These are phyloP conservation scores for Acropternis orthonyx DNA, from an alignment of 2,797 vertebrate genomes.

Conservation along the genomic window DNA sequence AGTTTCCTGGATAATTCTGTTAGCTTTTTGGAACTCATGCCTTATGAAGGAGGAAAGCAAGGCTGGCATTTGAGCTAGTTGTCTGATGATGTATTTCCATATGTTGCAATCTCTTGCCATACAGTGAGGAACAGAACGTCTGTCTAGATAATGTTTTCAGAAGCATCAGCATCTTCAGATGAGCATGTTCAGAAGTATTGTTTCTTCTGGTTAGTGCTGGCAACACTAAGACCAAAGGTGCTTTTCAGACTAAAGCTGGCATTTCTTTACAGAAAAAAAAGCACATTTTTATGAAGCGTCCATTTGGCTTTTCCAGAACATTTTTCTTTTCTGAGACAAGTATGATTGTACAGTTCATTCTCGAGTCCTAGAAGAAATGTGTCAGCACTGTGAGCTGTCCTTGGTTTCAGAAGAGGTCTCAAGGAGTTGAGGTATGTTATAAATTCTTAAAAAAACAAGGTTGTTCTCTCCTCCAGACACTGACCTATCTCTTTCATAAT, in stretches of 20 bases:
- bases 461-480: not conserved
- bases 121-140: not conserved
- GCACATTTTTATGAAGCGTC: not conserved
- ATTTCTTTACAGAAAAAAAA: not conserved
- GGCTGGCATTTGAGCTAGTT: not conserved
- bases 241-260: not conserved
- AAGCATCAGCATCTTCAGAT: not conserved
- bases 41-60: not conserved
- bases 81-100: not conserved
- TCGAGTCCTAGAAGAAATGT: not conserved
- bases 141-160: not conserved
- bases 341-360: not conserved
- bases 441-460: not conserved
- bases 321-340: not conserved
- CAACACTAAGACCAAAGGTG: not conserved
- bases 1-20: not conserved
- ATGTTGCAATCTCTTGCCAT: not conserved
- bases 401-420: not conserved
- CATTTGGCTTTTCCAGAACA: not conserved
- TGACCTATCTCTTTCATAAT: not conserved
- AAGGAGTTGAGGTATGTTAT: not conserved
- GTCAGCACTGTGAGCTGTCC: not conserved
- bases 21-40: not conserved
- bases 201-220: not conserved
- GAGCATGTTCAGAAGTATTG: not conserved